These are phyloP conservation scores for Athene cunicularia DNA, from an alignment of 2,113 vertebrate genomes.

Conservation along the genomic window DNA sequence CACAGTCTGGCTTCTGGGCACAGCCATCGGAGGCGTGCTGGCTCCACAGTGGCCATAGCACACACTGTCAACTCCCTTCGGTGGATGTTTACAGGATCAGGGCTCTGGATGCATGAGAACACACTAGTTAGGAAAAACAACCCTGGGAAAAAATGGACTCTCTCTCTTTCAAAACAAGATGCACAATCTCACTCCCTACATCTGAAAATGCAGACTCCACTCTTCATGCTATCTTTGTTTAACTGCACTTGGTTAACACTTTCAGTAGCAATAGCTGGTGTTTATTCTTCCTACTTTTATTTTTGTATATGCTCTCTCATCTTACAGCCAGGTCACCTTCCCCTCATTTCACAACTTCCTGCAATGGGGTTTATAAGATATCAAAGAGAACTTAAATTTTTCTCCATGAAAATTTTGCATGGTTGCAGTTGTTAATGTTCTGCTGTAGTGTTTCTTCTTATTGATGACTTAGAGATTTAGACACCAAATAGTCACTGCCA, in stretches of 20 bases:
- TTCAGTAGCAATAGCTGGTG: neutral
- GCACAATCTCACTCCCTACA: accelerated
- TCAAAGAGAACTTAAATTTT: neutral
- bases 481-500: neutral
- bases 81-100: neutral
- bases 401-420: neutral
- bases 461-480: neutral
- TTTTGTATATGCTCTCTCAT: neutral
- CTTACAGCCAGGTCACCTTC: neutral
- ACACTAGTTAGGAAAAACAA: neutral
- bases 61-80: accelerated
- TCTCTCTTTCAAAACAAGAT: neutral
- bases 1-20: neutral
- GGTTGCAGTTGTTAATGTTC: neutral
- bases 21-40: neutral
- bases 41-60: neutral
- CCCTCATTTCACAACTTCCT: neutral
- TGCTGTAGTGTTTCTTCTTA: neutral
- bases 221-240: neutral
- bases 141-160: neutral
- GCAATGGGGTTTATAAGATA: neutral
- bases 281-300: neutral
- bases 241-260: neutral
- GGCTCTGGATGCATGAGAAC: neutral
- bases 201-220: neutral